Evolutionary conservation across 1,140 invertebrate species (phyloP).

Genomic region (Coboldia fuscipes): DNA sequence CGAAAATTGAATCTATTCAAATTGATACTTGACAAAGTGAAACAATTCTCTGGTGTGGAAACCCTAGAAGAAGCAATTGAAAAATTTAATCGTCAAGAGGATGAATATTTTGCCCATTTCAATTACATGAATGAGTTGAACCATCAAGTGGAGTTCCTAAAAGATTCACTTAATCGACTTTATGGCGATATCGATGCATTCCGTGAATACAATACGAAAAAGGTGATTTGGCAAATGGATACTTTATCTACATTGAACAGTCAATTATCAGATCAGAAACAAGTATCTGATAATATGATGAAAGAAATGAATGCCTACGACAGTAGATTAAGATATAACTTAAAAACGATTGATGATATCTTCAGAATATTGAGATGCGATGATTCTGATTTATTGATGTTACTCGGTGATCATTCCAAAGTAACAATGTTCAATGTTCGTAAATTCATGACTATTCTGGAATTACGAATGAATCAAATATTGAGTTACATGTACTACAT

Average conservation of each 20-base stretch:
- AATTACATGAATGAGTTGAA: constrained; percentile 18
- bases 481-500: constrained; percentile 12
- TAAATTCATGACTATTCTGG: constrained; percentile 10
- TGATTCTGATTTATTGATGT: constrained; percentile 5
- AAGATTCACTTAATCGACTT: constrained; percentile 14
- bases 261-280: constrained; percentile 8
- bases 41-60: constrained; percentile 10
- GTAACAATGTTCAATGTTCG: constrained; percentile 11
- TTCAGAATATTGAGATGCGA: constrained; percentile 9
- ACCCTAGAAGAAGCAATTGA: constrained; percentile 13
- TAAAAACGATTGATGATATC: constrained; percentile 3
- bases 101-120: constrained; percentile 15
- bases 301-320: constrained; percentile 5
- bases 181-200: constrained; percentile 13
- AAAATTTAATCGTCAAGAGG: constrained; percentile 15
- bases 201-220: too few relatives aligned
- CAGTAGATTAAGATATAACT: constrained; percentile 2
- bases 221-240: too few relatives aligned
- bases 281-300: constrained; percentile 8
- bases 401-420: constrained; percentile 11
- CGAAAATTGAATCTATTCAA: constrained; percentile 15
- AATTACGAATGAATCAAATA: constrained; percentile 10
- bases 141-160: constrained; percentile 14
- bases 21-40: constrained; percentile 13
- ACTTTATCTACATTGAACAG: too few relatives aligned